These are phyloP conservation scores for Sebastes schlegelii DNA, from an alignment of 2,113 vertebrate genomes.

Conservation along the genomic window DNA sequence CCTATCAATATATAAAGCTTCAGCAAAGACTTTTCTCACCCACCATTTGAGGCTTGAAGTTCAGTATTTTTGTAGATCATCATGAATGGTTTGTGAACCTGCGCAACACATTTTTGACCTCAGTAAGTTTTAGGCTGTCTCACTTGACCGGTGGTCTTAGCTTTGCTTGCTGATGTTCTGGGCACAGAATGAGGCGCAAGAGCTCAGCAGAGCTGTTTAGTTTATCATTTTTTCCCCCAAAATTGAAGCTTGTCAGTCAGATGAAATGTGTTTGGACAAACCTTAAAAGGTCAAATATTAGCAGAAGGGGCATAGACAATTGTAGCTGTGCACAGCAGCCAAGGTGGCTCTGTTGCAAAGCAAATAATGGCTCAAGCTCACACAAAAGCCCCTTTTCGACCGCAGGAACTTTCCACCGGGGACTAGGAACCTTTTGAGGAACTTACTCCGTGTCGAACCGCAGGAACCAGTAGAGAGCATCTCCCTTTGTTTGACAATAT, in stretches of 20 bases:
- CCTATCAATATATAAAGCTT: neutral
- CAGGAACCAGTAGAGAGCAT: too few relatives aligned
- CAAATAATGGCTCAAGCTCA: neutral
- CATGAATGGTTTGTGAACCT: neutral
- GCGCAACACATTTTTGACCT: neutral
- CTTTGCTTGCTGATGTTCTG: too few relatives aligned
- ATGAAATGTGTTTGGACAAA: neutral
- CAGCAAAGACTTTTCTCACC: neutral
- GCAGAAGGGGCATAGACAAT: neutral
- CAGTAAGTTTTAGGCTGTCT: neutral
- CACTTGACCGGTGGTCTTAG: too few relatives aligned
- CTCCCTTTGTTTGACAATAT: too few relatives aligned
- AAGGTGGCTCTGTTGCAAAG: too few relatives aligned
- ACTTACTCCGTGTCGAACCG: too few relatives aligned
- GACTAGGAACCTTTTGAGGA: too few relatives aligned
- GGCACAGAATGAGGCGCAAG: too few relatives aligned
- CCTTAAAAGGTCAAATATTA: too few relatives aligned
- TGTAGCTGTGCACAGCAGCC: neutral
- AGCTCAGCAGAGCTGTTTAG: neutral
- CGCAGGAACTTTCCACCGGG: too few relatives aligned
- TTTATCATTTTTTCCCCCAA: neutral
- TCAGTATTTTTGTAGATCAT: neutral
- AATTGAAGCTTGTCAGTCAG: neutral
- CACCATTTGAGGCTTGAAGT: neutral
- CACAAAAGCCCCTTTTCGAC: neutral